Evolutionary conservation across 1,140 invertebrate species (phyloP).

Genomic region (Alviniconcha marisindica): DNA sequence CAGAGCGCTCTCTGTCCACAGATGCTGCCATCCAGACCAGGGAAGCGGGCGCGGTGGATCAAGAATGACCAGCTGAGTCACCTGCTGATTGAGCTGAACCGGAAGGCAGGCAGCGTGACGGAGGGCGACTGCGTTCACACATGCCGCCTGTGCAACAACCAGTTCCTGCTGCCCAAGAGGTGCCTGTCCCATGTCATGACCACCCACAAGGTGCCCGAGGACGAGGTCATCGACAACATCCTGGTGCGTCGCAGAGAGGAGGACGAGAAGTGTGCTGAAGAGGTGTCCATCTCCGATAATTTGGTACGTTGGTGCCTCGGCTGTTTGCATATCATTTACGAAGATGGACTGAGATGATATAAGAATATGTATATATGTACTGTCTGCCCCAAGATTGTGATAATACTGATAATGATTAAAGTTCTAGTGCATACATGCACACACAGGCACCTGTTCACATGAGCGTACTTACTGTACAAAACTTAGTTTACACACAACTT

Average conservation of each 20-base stretch:
- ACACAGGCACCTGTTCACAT: too few species aligned
- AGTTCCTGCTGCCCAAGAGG: constrained; percentile 64
- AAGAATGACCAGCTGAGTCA: constrained; percentile 33
- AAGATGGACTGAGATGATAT: too few species aligned
- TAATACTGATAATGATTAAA: too few species aligned
- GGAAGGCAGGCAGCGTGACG: constrained; percentile 44
- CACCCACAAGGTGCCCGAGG: constrained; percentile 28
- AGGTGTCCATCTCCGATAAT: neutral
- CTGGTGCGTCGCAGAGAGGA: constrained; percentile 43
- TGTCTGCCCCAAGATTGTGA: too few species aligned
- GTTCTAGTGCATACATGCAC: too few species aligned
- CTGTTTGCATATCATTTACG: neutral
- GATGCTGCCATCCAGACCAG: constrained; percentile 6
- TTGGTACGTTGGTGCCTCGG: neutral
- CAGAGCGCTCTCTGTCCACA: too few species aligned
- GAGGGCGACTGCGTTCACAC: constrained; percentile 51
- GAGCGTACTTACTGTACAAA: too few species aligned
- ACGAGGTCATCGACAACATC: constrained; percentile 38
- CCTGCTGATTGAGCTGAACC: constrained; percentile 55
- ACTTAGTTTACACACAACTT: too few species aligned
- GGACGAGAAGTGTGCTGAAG: neutral
- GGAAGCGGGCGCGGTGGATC: constrained; percentile 25
- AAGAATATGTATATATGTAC: too few species aligned
- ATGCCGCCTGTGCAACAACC: constrained; percentile 62
- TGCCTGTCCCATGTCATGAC: constrained; percentile 49